phyloP scores from a whole-genome alignment of 2,797 vertebrate genomes.

The Myotis planiceps region DNA sequence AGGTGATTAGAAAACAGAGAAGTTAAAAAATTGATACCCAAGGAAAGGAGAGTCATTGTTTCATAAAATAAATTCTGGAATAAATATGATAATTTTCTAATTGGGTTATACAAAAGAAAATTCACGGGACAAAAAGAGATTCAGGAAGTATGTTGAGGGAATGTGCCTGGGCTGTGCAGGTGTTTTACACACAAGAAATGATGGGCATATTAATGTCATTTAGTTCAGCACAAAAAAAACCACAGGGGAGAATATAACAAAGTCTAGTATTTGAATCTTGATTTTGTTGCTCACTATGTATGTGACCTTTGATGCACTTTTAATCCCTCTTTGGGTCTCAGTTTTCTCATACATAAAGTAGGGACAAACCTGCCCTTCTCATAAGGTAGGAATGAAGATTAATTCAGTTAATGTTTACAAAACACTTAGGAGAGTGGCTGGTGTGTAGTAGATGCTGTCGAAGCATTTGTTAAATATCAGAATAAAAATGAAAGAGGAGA shows the following conservation, averaged over 20 bases:
- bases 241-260: not conserved
- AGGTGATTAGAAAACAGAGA: not conserved
- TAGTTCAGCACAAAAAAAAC: not conserved
- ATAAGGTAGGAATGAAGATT: not conserved
- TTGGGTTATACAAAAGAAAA: constrained; percentile 6
- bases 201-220: not conserved
- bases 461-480: not conserved
- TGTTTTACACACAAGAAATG: not conserved
- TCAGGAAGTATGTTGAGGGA: not conserved
- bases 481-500: not conserved
- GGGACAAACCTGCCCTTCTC: not conserved
- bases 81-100: not conserved
- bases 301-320: not conserved
- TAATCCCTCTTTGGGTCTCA: not conserved
- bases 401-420: not conserved
- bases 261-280: not conserved
- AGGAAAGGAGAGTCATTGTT: not conserved
- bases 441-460: not conserved
- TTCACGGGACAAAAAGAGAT: not conserved
- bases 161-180: not conserved
- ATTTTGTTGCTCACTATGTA: not conserved
- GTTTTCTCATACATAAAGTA: not conserved
- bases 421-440: not conserved
- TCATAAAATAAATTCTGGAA: not conserved
- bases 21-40: not conserved